phyloP scores from a whole-genome alignment of 2,888 invertebrate genomes.

The Hypomecis punctinalis region DNA sequence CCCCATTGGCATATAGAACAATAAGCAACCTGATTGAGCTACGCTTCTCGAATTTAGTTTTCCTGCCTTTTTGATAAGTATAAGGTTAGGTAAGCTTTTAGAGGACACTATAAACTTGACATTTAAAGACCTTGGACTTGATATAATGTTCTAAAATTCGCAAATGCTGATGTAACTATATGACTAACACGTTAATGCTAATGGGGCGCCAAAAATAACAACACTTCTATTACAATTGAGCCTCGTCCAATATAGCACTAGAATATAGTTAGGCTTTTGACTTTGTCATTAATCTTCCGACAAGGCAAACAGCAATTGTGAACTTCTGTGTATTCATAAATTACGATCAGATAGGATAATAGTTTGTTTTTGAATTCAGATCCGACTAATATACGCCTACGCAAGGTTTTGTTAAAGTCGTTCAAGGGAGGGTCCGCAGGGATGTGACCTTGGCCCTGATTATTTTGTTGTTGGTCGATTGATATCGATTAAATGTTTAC shows the following conservation, averaged over 20 bases:
- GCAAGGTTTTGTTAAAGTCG: background rate
- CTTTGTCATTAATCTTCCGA: constrained; percentile 26
- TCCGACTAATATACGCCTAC: background rate
- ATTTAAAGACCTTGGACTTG: constrained; percentile 44
- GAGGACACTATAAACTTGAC: constrained; percentile 38
- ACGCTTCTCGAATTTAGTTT: background rate
- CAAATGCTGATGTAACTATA: constrained; percentile 43
- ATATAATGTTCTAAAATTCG: constrained; percentile 43
- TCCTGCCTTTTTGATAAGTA: constrained; percentile 6
- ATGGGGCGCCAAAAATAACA: constrained; percentile 30
- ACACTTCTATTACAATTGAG: constrained; percentile 19
- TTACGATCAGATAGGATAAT: background rate
- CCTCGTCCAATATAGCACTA: constrained; percentile 11
- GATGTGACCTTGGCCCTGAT: constrained; percentile 5
- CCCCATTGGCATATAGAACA: too few relatives aligned
- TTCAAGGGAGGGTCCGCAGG: constrained; percentile 11
- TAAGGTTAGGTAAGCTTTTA: too few relatives aligned
- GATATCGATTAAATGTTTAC: constrained; percentile 1
- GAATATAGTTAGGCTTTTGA: constrained; percentile 18
- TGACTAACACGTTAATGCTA: constrained; percentile 38
- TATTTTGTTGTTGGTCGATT: background rate
- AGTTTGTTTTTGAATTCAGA: background rate
- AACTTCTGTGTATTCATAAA: constrained; percentile 7
- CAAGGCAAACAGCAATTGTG: constrained; percentile 29
- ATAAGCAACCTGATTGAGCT: background rate